phyloP scores from a whole-genome alignment of 2,797 vertebrate genomes.

The Remorina albescens region DNA sequence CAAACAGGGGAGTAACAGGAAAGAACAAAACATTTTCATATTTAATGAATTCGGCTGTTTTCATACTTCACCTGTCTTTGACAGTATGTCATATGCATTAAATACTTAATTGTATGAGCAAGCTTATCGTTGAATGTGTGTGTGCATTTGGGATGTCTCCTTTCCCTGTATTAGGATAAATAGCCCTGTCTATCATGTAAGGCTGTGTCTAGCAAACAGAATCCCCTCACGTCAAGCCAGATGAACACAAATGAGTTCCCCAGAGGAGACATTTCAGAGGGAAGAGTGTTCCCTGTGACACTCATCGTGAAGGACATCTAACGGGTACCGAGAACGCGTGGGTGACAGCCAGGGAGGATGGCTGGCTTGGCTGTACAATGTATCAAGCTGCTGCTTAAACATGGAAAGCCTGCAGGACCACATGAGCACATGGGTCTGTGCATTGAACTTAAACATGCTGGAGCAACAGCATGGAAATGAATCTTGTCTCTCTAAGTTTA shows the following conservation, averaged over 20 bases:
- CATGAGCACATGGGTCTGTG: constrained; percentile 22
- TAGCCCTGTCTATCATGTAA: constrained; percentile 80
- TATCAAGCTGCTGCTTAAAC: constrained; percentile 29
- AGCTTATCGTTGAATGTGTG: constrained; percentile 13
- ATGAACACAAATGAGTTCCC: constrained; percentile 86
- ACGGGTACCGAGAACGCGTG: constrained; percentile 44
- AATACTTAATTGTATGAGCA: constrained; percentile 6
- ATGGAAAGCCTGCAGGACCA: not conserved
- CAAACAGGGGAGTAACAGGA: constrained; percentile 4
- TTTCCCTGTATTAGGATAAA: constrained; percentile 82
- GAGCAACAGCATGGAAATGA: constrained; percentile 35
- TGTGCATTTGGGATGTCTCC: constrained; percentile 32
- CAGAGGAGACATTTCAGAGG: constrained; percentile 62
- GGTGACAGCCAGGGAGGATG: constrained; percentile 43
- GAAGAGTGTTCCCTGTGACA: constrained; percentile 65
- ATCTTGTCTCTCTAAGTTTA: constrained; percentile 41
- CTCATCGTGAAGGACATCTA: constrained; percentile 74
- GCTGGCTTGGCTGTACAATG: constrained; percentile 28
- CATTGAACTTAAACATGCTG: constrained; percentile 4
- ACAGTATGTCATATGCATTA: not conserved
- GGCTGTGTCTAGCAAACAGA: constrained; percentile 80
- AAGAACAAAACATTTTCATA: constrained; percentile 34
- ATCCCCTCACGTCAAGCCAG: constrained; percentile 79
- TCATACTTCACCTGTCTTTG: not conserved
- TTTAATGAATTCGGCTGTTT: constrained; percentile 19